Percentiles rank a stretch among this genome's conserved stretches.
Conservation (phyloP, 2,113 vertebrate species). For the Microtus montanus region DNA sequence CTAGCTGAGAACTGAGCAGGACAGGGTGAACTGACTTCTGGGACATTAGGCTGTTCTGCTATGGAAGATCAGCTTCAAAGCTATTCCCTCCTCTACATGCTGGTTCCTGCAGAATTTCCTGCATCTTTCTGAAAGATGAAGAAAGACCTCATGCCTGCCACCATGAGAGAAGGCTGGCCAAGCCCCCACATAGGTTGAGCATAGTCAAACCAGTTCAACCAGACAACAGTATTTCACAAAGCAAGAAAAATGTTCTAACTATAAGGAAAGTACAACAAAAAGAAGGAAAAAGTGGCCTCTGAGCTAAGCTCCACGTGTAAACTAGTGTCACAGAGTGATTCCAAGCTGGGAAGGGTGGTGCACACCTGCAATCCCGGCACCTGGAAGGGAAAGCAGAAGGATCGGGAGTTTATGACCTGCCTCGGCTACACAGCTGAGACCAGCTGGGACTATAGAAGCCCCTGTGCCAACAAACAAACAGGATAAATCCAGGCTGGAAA, state of each 20-base stretch:
- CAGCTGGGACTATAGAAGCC: neutral
- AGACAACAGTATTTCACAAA: neutral
- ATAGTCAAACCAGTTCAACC: neutral
- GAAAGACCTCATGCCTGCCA: neutral
- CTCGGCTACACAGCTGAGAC: neutral
- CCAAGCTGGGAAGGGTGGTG: neutral
- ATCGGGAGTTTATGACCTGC: neutral
- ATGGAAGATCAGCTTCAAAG: neutral
- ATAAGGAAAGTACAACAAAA: neutral
- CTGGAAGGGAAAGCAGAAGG: neutral
- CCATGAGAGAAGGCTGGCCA: neutral
- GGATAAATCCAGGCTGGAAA: neutral
- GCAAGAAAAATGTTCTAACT: neutral
- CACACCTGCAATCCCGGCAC: neutral
- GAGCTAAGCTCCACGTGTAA: neutral
- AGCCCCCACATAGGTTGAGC: neutral
- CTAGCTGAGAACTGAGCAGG: neutral
- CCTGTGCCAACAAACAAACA: neutral
- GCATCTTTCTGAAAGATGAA: neutral
- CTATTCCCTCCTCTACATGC: rapidly evolving
- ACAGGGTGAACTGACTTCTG: neutral
- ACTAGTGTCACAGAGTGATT: too few relatives aligned
- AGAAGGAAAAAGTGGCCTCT: neutral
- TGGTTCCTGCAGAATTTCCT: neutral
- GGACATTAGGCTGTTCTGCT: neutral